Evolutionary conservation across 2,113 vertebrate genomes (phyloP), one percentile per base, ranked within the genome.

Genomic region (Romanogobio albipinnatus): DNA sequence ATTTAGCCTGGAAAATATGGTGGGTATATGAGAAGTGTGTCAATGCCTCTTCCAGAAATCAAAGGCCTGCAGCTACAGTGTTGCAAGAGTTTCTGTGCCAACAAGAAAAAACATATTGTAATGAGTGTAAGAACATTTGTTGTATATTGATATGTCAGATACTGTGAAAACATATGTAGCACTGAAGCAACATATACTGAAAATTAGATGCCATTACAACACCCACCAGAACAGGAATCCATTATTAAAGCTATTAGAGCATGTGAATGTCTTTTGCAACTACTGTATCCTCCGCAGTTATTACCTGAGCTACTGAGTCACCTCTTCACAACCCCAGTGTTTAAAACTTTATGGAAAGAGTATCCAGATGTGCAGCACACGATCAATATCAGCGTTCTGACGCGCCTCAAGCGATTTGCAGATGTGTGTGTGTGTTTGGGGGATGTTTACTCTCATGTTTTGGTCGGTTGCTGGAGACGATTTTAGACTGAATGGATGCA

Each of bases 261-360:
- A 56, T 13, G 47, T 45, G 17, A 53, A 81, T 56, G 24, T 39
- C 1, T 70, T 81, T 81, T 9, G 17, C 47, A 81, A 47, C 66
- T 71, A 82, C 33, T 71, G 29, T n/a, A 56, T 73, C 22, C 49
- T 71, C 24, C 3, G 1, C 24, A 19, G 77, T 29, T 70, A 71
- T 58, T 82, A 39, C 58, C 47, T 43, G 47, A 53, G 64, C 80
- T 82, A 39, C 49, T 43, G 81, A 53, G 51, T 73, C 66, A 56
- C 17, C 49, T 82, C 66, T 56, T 51, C 26, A 71, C 81, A 82
- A 68, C 79, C 79, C 17, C 45, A 53, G 61, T 51, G 62, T 81
- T 68, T 71, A 82, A 82, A 82, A 82, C 66, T 71, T 58, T 82
- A 71, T 71, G 51, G 29, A 82, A 73, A 82, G 66, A 73, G 66